phyloP scores from a whole-genome alignment of 2,888 invertebrate species.

The Caenorhabditis sp. region DNA sequence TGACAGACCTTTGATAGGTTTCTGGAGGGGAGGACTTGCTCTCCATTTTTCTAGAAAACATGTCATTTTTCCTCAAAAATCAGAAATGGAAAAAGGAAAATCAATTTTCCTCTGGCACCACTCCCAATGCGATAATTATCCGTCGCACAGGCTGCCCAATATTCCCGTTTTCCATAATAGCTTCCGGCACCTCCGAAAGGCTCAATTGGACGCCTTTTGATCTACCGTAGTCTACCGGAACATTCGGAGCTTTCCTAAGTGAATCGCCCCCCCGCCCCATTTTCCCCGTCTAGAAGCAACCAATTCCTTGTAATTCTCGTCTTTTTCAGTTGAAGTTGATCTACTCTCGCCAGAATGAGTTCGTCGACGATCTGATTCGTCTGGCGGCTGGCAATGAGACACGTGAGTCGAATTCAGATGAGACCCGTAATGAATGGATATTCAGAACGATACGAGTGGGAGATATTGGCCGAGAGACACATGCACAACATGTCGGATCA shows the following conservation, averaged over 20 bases:
- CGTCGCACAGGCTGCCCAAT: not conserved
- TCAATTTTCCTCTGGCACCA: not conserved
- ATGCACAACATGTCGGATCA: conserved; percentile 82
- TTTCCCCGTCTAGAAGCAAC: no score
- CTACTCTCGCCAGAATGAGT: conserved; percentile 74
- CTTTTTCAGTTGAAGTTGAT: conserved; percentile 75
- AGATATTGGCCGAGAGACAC: conserved; percentile 69
- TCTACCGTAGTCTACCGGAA: no score
- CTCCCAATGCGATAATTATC: conserved; percentile 35
- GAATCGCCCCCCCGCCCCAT: not conserved
- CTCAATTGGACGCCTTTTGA: no score
- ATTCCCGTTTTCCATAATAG: conserved; percentile 19
- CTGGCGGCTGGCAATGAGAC: conserved; percentile 66
- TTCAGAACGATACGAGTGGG: conserved; percentile 68
- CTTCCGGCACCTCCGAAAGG: conserved; percentile 30
- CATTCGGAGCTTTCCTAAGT: not conserved
- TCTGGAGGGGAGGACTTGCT: no score
- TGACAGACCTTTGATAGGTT: no score
- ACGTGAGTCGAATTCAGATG: conserved; percentile 41
- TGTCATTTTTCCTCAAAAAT: no score
- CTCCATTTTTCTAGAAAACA: no score
- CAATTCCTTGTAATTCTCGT: no score
- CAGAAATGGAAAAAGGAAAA: not conserved
- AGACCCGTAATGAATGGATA: not conserved
- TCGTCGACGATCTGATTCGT: conserved; percentile 75